Conservation (phyloP, 2,888 invertebrate genomes). For the Mylabris sibirica region DNA sequence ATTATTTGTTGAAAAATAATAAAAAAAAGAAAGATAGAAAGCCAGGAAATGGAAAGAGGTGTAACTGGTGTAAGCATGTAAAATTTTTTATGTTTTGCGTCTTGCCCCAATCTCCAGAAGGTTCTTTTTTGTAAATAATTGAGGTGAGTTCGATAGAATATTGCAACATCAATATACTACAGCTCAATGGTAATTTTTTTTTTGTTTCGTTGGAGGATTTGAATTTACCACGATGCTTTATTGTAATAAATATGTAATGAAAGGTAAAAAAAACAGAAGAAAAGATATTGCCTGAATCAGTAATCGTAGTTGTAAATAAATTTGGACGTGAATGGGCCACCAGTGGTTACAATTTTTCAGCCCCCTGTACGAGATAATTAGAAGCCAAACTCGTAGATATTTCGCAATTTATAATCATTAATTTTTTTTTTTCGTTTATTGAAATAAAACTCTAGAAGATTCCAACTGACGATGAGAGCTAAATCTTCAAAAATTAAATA, state of each 20-base stretch:
- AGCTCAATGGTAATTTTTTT: conserved; percentile 18
- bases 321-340: too few species aligned
- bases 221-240: conserved; percentile 5
- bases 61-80: conserved; percentile 29
- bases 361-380: too few species aligned
- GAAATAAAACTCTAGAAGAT: too few species aligned
- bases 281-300: not conserved
- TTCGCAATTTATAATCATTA: too few species aligned
- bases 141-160: conserved; percentile 25
- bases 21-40: conserved; percentile 1
- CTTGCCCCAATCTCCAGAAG: conserved; percentile 17
- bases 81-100: conserved; percentile 28
- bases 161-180: conserved; percentile 17
- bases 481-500: too few species aligned
- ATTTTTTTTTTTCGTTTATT: too few species aligned
- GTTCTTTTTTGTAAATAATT: conserved; percentile 28
- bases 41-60: conserved; percentile 16
- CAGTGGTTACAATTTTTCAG: too few species aligned
- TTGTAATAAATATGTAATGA: not conserved
- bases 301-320: too few species aligned
- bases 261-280: not conserved
- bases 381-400: too few species aligned
- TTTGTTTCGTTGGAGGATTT: conserved; percentile 12
- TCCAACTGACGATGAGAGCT: too few species aligned
- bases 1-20: not conserved